Base-by-base conservation (phyloP, 2,888 invertebrate species). In the Calephelis perditalis region DNA sequence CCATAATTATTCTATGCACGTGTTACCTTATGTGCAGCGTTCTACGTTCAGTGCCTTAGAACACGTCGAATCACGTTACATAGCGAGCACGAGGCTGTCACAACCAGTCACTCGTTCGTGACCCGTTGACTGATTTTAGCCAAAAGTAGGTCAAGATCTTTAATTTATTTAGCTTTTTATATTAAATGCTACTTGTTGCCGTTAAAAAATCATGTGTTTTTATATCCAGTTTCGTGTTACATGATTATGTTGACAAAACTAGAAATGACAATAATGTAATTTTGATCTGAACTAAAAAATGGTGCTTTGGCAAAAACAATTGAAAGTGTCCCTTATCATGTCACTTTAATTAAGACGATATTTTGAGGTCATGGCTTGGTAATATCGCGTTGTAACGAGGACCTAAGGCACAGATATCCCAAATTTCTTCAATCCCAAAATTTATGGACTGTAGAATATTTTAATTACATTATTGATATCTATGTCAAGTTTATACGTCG, bases 21-120 rank as follows among this genome's bases (percentile, higher is more conserved):
- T 65, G 63, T 56, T 45, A 57, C 46, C 60, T 36, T 64, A 44
- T 63, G 61, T 64, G 68, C 63, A 62, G 58, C 56, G 35, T 59
- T 15, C n/a, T 49, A 44, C 72, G 75, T 73, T 78, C 71, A 74
- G 71, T 74, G 69, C 72, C 75, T 75, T 76, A 74, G 76, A 77
- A 78, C 77, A 79, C 77, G 77, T 77, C 72, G 76, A 77, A 75
- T 75, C 75, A 71, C 75, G 76, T 79, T 77, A 78, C 79, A 77
- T 75, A 76, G 73, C 75, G 71, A 66, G 74, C 74, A 78, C 86
- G 86, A 87, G 86, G 86, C 78, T 86, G 79, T 81, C 79, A 79
- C 81, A 84, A 83, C 77, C 82, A 84, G 84, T 86, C 86, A 84
- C 85, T 86, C 81, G 87, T 84, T 87, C 88, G 81, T 88, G 87